Evolutionary conservation across 2,888 invertebrate genomes (phyloP), one percentile per base, ranked within the genome.

Genomic region (Sepioteuthis lessoniana): DNA sequence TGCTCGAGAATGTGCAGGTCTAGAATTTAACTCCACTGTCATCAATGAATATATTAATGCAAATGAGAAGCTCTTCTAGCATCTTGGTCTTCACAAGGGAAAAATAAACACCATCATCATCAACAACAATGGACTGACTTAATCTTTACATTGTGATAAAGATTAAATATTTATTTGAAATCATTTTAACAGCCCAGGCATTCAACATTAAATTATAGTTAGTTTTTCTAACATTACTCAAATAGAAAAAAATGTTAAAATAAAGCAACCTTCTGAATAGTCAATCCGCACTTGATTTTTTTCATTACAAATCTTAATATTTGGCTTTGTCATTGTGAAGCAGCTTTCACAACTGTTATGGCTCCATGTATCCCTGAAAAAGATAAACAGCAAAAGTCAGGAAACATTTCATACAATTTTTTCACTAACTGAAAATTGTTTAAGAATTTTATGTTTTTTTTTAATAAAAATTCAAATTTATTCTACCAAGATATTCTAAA

Each of bases 201-300:
- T 50, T 50, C 25, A 50, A 50, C 2, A 25, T 50, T 50, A 50
- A 31, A 8, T 60, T 76, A 76, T 76, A 31, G 76, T 16, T n/a
- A 76, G 10, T 76, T n/a, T 76, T n/a, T 76, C n/a, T 93, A 55
- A 21, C 4, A 7, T 25, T 28, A 90, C 91, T 76, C 47, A n/a
- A 76, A n/a, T 94, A 35, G 94, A n/a, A 91, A 94, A 94, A 90
- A 94, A 94, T 37, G 94, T 94, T 94, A 46, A 94, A 94, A 37
- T 94, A 94, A 93, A 90, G 91, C 16, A 91, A 92, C 92, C 92
- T 92, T 92, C 92, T 5, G 93, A 93, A 46, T 60, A 93, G 50
- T 38, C 25, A 35, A 90, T 38, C 25, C 37, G 42, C 5, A 76
- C 35, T 42, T 90, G 42, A 38, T 46, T 93, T 8, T 37, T 60